A percentile compares a stretch with the other conserved stretches of the same genome.
These are phyloP conservation scores for Plotosus lineatus DNA, from an alignment of 2,113 vertebrate species.

Conservation along the genomic window DNA sequence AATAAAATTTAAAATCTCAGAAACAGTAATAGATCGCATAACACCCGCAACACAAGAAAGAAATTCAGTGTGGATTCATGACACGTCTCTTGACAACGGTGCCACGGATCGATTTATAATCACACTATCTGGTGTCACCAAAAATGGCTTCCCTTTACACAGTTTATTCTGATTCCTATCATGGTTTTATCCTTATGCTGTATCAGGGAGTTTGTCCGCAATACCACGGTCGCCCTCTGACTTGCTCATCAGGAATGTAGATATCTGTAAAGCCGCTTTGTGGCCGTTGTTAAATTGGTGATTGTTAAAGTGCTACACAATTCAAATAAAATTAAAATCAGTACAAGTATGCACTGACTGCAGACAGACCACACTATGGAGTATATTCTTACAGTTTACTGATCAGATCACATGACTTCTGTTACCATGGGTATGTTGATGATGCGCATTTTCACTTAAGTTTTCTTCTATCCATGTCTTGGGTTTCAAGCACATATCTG, in stretches of 20 bases:
- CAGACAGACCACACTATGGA: neutral
- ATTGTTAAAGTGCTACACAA: neutral
- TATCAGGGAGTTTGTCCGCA: neutral
- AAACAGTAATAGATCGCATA: neutral
- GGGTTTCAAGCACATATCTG: neutral
- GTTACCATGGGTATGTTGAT: neutral
- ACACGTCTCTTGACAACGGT: neutral
- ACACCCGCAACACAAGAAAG: neutral
- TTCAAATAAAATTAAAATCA: neutral
- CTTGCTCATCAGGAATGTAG: neutral
- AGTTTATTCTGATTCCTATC: neutral
- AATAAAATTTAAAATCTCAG: neutral
- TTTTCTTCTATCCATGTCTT: neutral
- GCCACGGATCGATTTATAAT: neutral
- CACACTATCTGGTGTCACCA: neutral
- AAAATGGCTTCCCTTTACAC: neutral
- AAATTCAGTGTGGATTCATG: neutral
- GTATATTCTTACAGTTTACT: neutral
- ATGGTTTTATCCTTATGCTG: neutral
- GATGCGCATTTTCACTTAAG: neutral
- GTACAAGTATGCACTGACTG: too few species aligned
- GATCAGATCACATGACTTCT: neutral
- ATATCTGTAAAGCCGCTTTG: neutral
- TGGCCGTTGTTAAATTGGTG: too few species aligned
- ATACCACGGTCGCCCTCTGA: neutral